Evolutionary conservation across 2,888 invertebrate species (phyloP).

Genomic region (Hypsopygia costalis): DNA sequence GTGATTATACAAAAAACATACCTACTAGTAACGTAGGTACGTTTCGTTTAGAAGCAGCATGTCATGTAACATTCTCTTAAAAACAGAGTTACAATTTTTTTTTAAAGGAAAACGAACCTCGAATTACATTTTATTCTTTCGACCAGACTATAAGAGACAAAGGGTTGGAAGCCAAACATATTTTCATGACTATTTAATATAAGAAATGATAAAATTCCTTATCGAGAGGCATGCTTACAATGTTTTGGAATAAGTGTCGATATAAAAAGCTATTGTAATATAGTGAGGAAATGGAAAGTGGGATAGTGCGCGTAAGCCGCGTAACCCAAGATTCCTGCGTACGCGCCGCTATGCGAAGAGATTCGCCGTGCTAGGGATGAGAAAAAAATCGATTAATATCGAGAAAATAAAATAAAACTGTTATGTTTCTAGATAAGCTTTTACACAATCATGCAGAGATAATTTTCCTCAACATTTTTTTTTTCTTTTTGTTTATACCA

Average conservation of each 20-base stretch:
- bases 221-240: slow-evolving; percentile 24
- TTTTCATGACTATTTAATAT: slow-evolving; percentile 6
- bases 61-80: too few relatives aligned
- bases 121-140: background rate
- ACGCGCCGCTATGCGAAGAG: slow-evolving; percentile 58
- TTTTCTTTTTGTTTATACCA: too few relatives aligned
- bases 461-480: too few relatives aligned
- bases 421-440: too few relatives aligned
- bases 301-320: slow-evolving; percentile 58
- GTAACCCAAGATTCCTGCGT: slow-evolving; percentile 66
- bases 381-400: too few relatives aligned
- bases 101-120: too few relatives aligned
- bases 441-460: too few relatives aligned
- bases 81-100: too few relatives aligned
- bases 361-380: slow-evolving; percentile 48
- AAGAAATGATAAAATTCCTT: slow-evolving; percentile 34
- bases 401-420: too few relatives aligned
- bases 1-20: too few relatives aligned
- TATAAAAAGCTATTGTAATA: slow-evolving; percentile 55
- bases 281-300: slow-evolving; percentile 68
- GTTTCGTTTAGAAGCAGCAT: too few relatives aligned
- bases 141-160: background rate
- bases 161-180: background rate
- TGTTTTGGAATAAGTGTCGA: slow-evolving; percentile 30
- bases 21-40: too few relatives aligned